phyloP scores from a whole-genome alignment of 2,797 vertebrate species.

The Taeniopygia guttata region DNA sequence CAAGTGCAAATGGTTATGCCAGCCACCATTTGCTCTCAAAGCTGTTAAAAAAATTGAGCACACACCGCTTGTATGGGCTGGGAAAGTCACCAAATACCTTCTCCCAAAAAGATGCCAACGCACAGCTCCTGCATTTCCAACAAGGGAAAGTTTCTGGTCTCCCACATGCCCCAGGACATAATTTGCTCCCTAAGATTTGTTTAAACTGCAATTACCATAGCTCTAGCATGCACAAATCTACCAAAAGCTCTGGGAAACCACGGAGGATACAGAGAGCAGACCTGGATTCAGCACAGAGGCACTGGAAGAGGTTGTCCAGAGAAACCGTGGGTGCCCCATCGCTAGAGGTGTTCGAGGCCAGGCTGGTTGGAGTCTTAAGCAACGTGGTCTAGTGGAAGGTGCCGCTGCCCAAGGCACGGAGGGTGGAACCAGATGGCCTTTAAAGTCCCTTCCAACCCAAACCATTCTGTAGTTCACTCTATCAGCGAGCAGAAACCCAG shows the following conservation, averaged over 20 bases:
- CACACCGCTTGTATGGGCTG: accelerated
- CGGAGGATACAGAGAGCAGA: accelerated
- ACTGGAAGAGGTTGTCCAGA: not conserved
- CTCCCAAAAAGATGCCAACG: not conserved
- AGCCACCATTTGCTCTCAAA: not conserved
- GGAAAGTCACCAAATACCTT: not conserved
- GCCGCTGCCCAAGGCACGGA: not conserved
- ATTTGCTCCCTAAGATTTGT: not conserved
- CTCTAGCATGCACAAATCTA: accelerated
- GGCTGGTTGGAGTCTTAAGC: accelerated
- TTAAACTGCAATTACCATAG: not conserved
- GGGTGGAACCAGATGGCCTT: accelerated
- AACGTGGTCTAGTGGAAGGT: accelerated
- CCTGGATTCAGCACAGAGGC: too few relatives aligned
- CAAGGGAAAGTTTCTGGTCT: not conserved
- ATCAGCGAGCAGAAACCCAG: accelerated
- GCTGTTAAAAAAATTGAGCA: not conserved
- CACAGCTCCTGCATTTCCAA: not conserved
- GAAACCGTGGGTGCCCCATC: not conserved
- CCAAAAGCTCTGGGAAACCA: not conserved
- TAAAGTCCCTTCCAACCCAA: not conserved
- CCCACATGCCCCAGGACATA: not conserved
- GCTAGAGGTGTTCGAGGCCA: not conserved
- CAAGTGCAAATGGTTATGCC: not conserved
- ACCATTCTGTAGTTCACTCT: accelerated